Evolutionary conservation across 2,113 vertebrate species (phyloP).

Genomic region (Saiga tatarica): DNA sequence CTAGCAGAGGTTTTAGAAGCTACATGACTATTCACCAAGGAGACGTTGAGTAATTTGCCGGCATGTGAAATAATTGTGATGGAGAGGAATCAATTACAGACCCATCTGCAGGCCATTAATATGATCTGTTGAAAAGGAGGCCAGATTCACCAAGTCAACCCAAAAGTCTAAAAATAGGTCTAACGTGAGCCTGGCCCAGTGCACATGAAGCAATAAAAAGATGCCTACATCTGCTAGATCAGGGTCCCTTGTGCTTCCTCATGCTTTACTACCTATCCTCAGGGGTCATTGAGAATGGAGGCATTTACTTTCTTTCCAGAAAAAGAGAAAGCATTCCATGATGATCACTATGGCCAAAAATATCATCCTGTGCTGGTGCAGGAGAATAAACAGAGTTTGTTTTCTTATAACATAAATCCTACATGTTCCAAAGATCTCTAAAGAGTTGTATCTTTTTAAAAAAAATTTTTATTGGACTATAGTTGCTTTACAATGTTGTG

Average conservation of each 20-base stretch:
- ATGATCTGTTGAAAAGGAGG: slow-evolving; percentile 29
- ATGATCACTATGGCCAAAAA: slow-evolving; percentile 37
- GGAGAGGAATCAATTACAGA: slow-evolving; percentile 36
- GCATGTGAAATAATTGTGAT: background rate
- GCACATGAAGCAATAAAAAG: background rate
- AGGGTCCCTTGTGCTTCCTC: background rate
- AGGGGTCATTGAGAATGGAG: slow-evolving; percentile 1
- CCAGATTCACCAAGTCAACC: slow-evolving; percentile 18
- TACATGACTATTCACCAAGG: too few species aligned
- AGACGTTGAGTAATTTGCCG: background rate
- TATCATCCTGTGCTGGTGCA: background rate
- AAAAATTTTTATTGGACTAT: background rate
- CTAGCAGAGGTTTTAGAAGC: too few species aligned
- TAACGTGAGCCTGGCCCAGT: background rate
- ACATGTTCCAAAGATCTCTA: background rate
- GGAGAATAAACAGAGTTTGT: background rate
- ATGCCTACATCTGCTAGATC: background rate
- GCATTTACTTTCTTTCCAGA: slow-evolving; percentile 43
- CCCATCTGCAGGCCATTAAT: slow-evolving; percentile 51
- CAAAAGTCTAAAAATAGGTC: slow-evolving; percentile 16
- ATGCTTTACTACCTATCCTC: background rate
- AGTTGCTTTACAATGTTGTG: background rate
- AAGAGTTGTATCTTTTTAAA: background rate
- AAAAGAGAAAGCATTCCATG: slow-evolving; percentile 42
- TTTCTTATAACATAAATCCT: background rate